Evolutionary conservation across 2,113 vertebrate species (phyloP).

Genomic region (Heloderma charlesbogerti): DNA sequence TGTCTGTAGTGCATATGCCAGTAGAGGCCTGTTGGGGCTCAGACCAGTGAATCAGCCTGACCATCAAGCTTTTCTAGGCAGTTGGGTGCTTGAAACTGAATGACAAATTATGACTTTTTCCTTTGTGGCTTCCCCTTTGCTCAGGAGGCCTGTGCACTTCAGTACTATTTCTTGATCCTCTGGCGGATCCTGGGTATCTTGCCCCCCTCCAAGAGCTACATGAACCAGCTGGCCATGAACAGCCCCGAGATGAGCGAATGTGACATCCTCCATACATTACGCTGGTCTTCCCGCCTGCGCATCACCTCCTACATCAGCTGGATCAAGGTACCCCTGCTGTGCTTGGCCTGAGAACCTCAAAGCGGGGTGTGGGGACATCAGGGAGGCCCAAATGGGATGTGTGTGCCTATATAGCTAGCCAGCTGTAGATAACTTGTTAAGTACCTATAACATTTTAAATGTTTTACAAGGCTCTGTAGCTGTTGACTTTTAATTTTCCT

Average conservation of each 20-base stretch:
- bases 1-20: too few species aligned
- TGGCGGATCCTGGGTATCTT: constrained; percentile 95
- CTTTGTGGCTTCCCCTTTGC: not conserved
- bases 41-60: not conserved
- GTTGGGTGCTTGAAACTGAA: too few species aligned
- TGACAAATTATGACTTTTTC: not conserved
- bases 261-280: constrained; percentile 93
- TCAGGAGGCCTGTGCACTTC: constrained; percentile 97
- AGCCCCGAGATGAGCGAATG: constrained; percentile 90
- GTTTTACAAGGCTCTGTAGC: too few species aligned
- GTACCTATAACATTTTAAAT: too few species aligned
- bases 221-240: constrained; percentile 90
- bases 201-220: constrained; percentile 91
- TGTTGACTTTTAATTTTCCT: too few species aligned
- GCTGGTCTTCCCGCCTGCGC: constrained; percentile 95
- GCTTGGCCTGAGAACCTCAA: too few species aligned
- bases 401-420: too few species aligned
- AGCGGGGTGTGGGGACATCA: not conserved
- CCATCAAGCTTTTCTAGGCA: not conserved
- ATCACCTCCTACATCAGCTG: constrained; percentile 89
- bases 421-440: too few species aligned
- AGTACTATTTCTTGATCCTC: constrained; percentile 95
- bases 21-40: not conserved
- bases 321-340: constrained; percentile 86
- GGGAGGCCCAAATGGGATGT: not conserved